Base-by-base conservation (phyloP, 2,797 vertebrate genomes). In the Sebastes trivittatus region DNA sequence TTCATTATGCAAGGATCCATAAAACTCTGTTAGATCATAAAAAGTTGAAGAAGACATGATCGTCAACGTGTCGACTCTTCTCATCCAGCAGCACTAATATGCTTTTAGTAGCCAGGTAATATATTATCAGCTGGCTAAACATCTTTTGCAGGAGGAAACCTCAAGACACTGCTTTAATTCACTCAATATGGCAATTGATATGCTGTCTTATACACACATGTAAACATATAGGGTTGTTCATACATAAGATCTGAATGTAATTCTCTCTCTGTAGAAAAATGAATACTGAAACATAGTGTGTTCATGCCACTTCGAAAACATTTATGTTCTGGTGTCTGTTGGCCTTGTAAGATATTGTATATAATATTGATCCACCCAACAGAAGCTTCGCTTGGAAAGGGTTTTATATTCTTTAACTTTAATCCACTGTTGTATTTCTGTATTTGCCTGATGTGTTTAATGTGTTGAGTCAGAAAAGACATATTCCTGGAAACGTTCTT, bases 311-410 rank as follows among this genome's bases (percentile, higher is more conserved):
- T 68, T 65, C 25, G 6, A 14, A 65, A 32, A 55, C 25, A 1
- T 25, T 11, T 4, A 46, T 54, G 42, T 36, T 60, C 9, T 72
- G 30, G 25, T 55, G 46, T 69, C 11, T 68, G 29, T 56, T 13
- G 46, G 32, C 23, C 34, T 75, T 83, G 58, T 88, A 75, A 75
- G 20, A 79, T 87, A 66, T 22, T 87, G 83, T 88, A 77, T 36
- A 84, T 78, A 75, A 58, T 73, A 79, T 62, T 27, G 55, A 80
- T 87, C 27, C 20, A 27, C 46, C 66, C 9, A 25, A 38, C 34
- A 63, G 34, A 63, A 63, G 61, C 20, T 54, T n/a, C 0, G 2
- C 49, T 54, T 54, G 42, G 0, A 0, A 46, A 46, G 34, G 5
- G 34, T 66, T 82, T 77, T 46, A 11, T 81, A 62, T 58, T 61